These are phyloP conservation scores for Cololabis saira DNA, from an alignment of 2,113 vertebrate genomes.

Conservation along the genomic window DNA sequence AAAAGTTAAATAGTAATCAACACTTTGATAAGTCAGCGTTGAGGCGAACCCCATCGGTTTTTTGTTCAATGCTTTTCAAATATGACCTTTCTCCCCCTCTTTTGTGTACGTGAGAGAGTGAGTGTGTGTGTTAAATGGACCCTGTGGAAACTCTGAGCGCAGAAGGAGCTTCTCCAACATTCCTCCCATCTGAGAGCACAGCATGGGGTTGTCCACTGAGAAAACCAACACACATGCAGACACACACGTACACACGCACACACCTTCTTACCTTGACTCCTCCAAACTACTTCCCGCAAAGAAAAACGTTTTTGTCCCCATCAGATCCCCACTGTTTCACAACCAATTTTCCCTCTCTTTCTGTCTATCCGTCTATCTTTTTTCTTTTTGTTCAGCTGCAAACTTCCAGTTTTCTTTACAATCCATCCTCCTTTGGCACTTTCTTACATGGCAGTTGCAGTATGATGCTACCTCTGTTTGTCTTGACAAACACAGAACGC, in stretches of 20 bases:
- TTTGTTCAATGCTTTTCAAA: background rate
- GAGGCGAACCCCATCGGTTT: too few species aligned
- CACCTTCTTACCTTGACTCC: conserved; percentile 24
- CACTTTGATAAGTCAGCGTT: too few species aligned
- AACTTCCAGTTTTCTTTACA: conserved; percentile 26
- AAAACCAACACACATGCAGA: conserved; percentile 22
- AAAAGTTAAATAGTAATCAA: too few species aligned
- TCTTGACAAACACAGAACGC: conserved; percentile 1
- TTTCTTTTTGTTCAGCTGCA: conserved; percentile 22
- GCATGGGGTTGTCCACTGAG: conserved; percentile 57
- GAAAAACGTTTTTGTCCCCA: conserved; percentile 35
- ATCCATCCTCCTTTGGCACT: conserved; percentile 2
- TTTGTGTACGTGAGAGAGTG: conserved; percentile 14
- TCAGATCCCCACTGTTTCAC: conserved; percentile 40
- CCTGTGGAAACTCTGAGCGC: conserved; percentile 26
- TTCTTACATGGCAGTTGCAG: conserved; percentile 21
- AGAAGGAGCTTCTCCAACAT: conserved; percentile 64
- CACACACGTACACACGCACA: conserved; percentile 29
- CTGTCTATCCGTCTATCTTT: conserved; percentile 9
- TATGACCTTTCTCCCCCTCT: background rate
- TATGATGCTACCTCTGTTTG: too few species aligned
- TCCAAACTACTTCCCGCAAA: conserved; percentile 27
- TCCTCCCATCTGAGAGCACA: conserved; percentile 62
- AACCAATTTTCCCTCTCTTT: background rate
- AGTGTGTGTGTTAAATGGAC: conserved; percentile 18